phyloP scores from a whole-genome alignment of 2,888 invertebrate genomes.

The Drosophila phalerata region DNA sequence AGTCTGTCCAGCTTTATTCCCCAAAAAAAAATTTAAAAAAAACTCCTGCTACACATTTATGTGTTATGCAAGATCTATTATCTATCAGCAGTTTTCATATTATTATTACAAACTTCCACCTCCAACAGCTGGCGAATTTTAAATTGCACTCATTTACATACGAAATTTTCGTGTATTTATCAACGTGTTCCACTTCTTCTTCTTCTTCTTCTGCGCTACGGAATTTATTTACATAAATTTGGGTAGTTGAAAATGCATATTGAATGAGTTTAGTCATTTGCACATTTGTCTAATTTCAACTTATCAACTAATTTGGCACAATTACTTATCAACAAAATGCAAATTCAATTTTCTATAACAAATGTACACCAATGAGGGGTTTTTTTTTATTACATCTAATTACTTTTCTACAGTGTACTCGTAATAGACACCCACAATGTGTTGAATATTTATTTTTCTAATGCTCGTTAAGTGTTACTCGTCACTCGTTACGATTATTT shows the following conservation, averaged over 20 bases:
- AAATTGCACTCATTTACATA: constrained; percentile 17
- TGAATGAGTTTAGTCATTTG: constrained; percentile 30
- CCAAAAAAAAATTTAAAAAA: neutral
- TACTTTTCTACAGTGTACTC: neutral
- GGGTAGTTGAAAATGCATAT: constrained; percentile 6
- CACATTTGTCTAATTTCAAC: constrained; percentile 28
- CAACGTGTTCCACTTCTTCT: constrained; percentile 14
- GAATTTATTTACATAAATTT: constrained; percentile 20
- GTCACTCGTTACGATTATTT: neutral
- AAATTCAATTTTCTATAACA: constrained; percentile 25
- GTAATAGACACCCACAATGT: neutral
- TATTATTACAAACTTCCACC: constrained; percentile 8
- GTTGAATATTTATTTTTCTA: neutral
- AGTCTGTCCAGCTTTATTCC: constrained; percentile 15
- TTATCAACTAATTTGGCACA: constrained; percentile 59
- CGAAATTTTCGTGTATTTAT: constrained; percentile 12
- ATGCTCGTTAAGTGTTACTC: neutral
- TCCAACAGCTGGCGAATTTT: neutral
- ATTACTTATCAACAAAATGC: constrained; percentile 52
- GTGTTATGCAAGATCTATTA: constrained; percentile 27
- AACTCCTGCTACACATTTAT: constrained; percentile 15
- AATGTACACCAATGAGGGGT: neutral
- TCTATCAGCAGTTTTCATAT: constrained; percentile 10
- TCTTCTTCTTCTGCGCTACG: too few species aligned
- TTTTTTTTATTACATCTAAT: constrained; percentile 5